Evolutionary conservation across 1,140 invertebrate genomes (phyloP).

Genomic region (Drosophila elegans): DNA sequence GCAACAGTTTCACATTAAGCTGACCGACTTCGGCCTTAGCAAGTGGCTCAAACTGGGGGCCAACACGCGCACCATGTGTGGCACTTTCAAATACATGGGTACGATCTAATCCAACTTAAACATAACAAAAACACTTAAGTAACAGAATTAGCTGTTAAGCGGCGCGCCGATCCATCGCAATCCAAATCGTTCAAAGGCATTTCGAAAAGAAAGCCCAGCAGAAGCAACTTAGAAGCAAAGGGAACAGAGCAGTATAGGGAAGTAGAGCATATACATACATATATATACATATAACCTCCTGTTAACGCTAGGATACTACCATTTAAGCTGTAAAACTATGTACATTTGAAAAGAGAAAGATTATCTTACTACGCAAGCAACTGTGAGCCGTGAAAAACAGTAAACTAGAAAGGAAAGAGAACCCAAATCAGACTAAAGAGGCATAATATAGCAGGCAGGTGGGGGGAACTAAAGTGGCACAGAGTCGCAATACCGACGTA

Average conservation of each 20-base stretch:
- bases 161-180: slow-evolving; percentile 43
- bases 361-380: slow-evolving; percentile 4
- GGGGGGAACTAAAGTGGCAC: slow-evolving; percentile 5
- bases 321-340: slow-evolving; percentile 8
- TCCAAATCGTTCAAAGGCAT: slow-evolving; percentile 39
- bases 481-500: slow-evolving; percentile 5
- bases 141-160: slow-evolving; percentile 26
- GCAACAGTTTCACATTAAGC: slow-evolving; percentile 90
- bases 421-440: neutral
- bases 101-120: slow-evolving; percentile 65
- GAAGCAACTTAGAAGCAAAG: slow-evolving; percentile 22
- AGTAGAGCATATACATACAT: neutral
- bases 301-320: slow-evolving; percentile 10
- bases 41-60: slow-evolving; percentile 93
- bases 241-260: slow-evolving; percentile 33
- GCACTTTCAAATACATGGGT: slow-evolving; percentile 96
- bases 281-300: slow-evolving; percentile 6
- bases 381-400: slow-evolving; percentile 7
- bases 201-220: slow-evolving; percentile 23
- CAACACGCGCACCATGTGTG: slow-evolving; percentile 94
- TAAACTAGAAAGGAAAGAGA: neutral
- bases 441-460: neutral
- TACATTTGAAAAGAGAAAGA: slow-evolving; percentile 8
- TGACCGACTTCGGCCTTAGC: slow-evolving; percentile 97
- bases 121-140: slow-evolving; percentile 32